phyloP scores from a whole-genome alignment of 2,888 invertebrate genomes.

The Leptinotarsa tumamoca region DNA sequence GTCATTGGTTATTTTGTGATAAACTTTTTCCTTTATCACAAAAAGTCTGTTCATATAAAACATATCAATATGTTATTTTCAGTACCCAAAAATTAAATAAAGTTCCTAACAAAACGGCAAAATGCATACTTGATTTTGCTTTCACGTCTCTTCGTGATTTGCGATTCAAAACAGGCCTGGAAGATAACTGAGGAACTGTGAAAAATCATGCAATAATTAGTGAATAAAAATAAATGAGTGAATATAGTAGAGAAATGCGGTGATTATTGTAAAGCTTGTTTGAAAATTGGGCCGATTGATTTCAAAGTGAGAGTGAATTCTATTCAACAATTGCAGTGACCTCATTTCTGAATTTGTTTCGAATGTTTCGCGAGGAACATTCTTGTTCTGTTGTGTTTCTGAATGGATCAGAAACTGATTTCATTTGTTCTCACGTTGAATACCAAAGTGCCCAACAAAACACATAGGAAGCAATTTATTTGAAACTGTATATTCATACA shows the following conservation, averaged over 20 bases:
- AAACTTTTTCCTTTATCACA: too few relatives aligned
- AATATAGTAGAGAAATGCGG: neutral
- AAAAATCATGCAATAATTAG: slow-evolving; percentile 52
- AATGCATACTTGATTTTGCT: slow-evolving; percentile 65
- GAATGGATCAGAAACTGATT: too few relatives aligned
- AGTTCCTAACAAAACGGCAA: neutral
- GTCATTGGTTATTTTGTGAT: too few relatives aligned
- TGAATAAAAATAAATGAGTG: neutral
- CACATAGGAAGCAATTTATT: neutral
- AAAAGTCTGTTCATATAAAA: too few relatives aligned
- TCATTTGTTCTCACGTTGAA: neutral
- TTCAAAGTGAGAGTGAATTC: neutral
- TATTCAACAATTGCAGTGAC: too few relatives aligned
- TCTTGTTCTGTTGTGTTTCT: too few relatives aligned
- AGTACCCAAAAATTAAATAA: too few relatives aligned
- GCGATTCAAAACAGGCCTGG: slow-evolving; percentile 59
- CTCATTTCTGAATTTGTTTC: too few relatives aligned
- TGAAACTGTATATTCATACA: slow-evolving; percentile 65
- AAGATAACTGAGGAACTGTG: slow-evolving; percentile 56
- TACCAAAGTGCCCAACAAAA: neutral
- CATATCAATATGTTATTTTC: too few relatives aligned
- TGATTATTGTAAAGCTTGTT: neutral
- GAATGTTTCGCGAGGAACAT: too few relatives aligned
- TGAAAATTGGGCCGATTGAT: neutral
- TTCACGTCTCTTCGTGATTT: slow-evolving; percentile 59